phyloP scores from a whole-genome alignment of 2,797 vertebrate species.

The Thaleichthys pacificus region DNA sequence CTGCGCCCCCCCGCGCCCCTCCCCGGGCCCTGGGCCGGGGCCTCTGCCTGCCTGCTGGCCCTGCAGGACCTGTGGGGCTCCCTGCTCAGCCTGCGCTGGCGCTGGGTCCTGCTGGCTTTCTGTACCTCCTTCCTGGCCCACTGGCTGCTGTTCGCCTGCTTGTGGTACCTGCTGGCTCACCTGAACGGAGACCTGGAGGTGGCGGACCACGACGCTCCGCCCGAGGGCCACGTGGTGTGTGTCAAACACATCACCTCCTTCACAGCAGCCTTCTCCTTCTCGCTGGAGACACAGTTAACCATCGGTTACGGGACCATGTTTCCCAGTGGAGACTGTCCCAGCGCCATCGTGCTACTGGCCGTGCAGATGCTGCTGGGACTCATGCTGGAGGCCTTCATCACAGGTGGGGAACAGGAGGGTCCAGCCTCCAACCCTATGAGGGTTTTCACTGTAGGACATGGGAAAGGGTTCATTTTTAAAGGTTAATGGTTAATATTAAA shows the following conservation, averaged over 20 bases:
- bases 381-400: slow-evolving; percentile 97
- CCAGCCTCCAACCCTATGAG: not conserved
- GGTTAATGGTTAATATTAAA: too few relatives aligned
- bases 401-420: slow-evolving; percentile 77
- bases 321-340: slow-evolving; percentile 94
- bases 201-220: slow-evolving; percentile 83
- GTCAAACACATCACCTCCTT: slow-evolving; percentile 96
- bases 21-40: slow-evolving; percentile 57
- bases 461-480: too few relatives aligned
- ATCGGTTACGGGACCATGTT: slow-evolving; percentile 99
- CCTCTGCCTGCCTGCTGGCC: slow-evolving; percentile 78
- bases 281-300: slow-evolving; percentile 97
- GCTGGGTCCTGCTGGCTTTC: slow-evolving; percentile 95
- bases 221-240: slow-evolving; percentile 91
- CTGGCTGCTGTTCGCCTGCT: slow-evolving; percentile 94
- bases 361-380: slow-evolving; percentile 98
- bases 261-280: slow-evolving; percentile 96
- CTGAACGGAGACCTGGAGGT: slow-evolving; percentile 92
- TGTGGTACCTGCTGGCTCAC: slow-evolving; percentile 95
- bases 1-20: slow-evolving; percentile 60
- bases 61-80: slow-evolving; percentile 91
- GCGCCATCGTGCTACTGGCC: slow-evolving; percentile 90
- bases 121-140: slow-evolving; percentile 90
- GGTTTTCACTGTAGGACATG: not conserved
- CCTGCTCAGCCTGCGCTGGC: slow-evolving; percentile 93